Evolutionary conservation across 23 tunicate genomes (phyloP).

Genomic region (Trididemnum nubilum): DNA sequence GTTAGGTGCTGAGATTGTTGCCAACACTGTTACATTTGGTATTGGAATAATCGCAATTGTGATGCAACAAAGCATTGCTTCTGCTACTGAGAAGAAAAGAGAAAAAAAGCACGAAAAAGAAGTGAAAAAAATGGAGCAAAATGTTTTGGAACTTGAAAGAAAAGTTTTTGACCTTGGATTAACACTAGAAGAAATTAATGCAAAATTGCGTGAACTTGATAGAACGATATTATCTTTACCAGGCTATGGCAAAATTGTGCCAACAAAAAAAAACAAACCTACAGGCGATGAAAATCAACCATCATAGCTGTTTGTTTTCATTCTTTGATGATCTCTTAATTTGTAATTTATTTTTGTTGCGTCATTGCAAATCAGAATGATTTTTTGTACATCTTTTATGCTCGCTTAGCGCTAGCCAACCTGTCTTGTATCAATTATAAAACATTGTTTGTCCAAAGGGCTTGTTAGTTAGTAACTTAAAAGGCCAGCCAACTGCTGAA

Average conservation of each 20-base stretch:
- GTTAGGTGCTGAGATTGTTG: conserved; percentile 91
- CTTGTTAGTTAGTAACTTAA: too few relatives aligned
- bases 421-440: too few relatives aligned
- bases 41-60: conserved; percentile 76
- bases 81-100: conserved; percentile 74
- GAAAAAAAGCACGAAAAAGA: conserved; percentile 42
- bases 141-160: conserved; percentile 41
- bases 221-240: conserved; percentile 59
- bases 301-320: too few relatives aligned
- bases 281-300: too few relatives aligned
- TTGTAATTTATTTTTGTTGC: too few relatives aligned
- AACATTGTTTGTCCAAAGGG: too few relatives aligned
- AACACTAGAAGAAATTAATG: conserved; percentile 40
- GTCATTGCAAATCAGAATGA: too few relatives aligned
- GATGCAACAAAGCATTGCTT: conserved; percentile 75
- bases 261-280: not conserved
- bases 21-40: conserved; percentile 64
- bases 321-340: too few relatives aligned
- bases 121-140: conserved; percentile 27
- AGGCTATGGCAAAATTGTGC: conserved; percentile 21
- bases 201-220: conserved; percentile 61
- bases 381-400: too few relatives aligned
- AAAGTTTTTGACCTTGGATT: conserved; percentile 75
- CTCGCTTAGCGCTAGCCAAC: too few relatives aligned
- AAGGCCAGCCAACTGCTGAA: too few relatives aligned